A percentile compares a stretch with the other conserved stretches of the same genome.
These are phyloP conservation scores for Crotalus tigris DNA, from an alignment of 2,113 vertebrate genomes.

Conservation along the genomic window DNA sequence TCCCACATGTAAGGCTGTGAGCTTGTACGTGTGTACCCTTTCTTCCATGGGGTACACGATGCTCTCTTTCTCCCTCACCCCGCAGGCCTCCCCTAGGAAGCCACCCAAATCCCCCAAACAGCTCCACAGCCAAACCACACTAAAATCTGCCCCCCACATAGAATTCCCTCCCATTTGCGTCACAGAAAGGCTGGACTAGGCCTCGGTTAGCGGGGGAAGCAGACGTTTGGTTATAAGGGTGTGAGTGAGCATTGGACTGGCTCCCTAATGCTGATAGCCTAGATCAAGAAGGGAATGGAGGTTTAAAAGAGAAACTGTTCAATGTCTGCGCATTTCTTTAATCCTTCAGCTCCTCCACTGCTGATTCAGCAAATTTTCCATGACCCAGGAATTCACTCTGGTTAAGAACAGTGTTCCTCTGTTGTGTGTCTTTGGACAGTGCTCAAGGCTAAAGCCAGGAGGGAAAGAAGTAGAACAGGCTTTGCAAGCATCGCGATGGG, in stretches of 20 bases:
- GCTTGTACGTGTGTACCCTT: not conserved
- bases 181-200: not conserved
- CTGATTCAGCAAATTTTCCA: slow-evolving; percentile 35
- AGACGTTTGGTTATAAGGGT: not conserved
- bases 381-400: slow-evolving; percentile 14
- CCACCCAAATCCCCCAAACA: not conserved
- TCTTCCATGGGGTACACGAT: not conserved
- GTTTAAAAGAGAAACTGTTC: not conserved
- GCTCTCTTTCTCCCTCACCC: not conserved
- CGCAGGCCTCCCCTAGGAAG: not conserved
- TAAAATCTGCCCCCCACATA: not conserved
- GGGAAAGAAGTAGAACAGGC: not conserved
- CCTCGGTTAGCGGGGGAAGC: not conserved
- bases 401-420: slow-evolving; percentile 17
- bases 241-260: not conserved
- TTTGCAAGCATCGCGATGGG: not conserved
- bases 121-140: slow-evolving; percentile 4
- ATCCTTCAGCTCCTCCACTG: not conserved
- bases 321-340: slow-evolving; percentile 16
- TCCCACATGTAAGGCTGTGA: not conserved
- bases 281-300: not conserved
- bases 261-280: not conserved
- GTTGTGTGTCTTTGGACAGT: slow-evolving; percentile 13
- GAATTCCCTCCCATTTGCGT: not conserved
- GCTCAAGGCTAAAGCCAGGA: slow-evolving; percentile 3